Evolutionary conservation across 2,113 vertebrate genomes (phyloP).

Genomic region (Ursus arctos): DNA sequence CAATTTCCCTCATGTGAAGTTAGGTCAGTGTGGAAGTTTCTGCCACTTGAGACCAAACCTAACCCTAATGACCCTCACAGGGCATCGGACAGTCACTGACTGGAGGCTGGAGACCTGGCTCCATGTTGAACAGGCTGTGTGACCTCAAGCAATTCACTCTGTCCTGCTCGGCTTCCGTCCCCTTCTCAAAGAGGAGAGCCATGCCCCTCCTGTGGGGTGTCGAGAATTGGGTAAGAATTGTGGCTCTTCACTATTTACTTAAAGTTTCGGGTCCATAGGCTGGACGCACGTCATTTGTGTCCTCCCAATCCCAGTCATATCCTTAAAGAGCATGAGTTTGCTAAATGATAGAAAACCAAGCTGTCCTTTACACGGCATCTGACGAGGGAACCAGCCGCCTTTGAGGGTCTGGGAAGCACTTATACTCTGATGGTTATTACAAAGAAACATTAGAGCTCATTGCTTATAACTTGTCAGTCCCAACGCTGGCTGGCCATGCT

Average conservation of each 20-base stretch:
- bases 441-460: neutral
- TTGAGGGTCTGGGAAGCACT: neutral
- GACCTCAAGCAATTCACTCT: neutral
- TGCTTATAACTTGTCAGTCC: neutral
- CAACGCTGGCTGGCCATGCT: accelerated
- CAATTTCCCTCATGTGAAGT: neutral
- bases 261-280: too few relatives aligned
- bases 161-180: neutral
- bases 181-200: neutral
- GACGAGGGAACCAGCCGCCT: accelerated
- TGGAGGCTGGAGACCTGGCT: neutral
- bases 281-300: neutral
- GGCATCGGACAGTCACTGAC: neutral
- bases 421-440: neutral
- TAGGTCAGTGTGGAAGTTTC: neutral
- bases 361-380: too few relatives aligned
- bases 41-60: neutral
- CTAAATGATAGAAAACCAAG: neutral
- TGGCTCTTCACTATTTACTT: neutral
- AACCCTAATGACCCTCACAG: neutral
- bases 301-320: neutral
- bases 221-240: neutral
- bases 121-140: neutral
- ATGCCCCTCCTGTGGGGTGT: neutral
- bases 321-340: neutral